Evolutionary conservation across 2,113 vertebrate species (phyloP), one percentile per base, ranked within the genome.

Genomic region (Glaucidium brasilianum): DNA sequence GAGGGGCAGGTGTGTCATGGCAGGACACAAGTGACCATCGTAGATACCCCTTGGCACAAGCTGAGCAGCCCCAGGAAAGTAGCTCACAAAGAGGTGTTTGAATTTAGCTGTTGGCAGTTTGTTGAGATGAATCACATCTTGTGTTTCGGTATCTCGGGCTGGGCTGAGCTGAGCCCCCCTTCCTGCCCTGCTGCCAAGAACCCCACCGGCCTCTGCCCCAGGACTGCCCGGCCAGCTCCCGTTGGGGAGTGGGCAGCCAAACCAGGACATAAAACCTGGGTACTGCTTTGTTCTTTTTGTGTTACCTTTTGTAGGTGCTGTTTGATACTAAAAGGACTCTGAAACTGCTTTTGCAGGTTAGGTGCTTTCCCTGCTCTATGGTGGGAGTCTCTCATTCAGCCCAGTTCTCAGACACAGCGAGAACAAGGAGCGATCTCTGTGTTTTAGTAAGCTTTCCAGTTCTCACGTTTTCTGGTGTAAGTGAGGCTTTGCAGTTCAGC

Each of bases 331-430:
- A 26, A 63, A 45, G 55, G 60, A 4, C 56, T 59, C 77, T 0
- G 34, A 85, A 96, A 94, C 59, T 6, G 7, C 45, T 56, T 41
- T 13, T 49, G 50, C 45, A 59, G 16, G 0, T 90, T 50, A 41
- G 94, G 94, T 86, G 92, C 79, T 95, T 90, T 73, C 94, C 82
- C 91, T 80, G 67, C 55, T 47, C 67, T 14, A 34, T 15, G 92
- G 21, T 83, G 75, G 90, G 92, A 95, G 82, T 74, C 79, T 56
- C 29, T 91, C 32, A 29, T 59, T 39, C 75, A 67, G 63, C 50
- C 63, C 2, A 0, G 53, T 58, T 94, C 88, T 77, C 88, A 88
- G 85, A 8, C 49, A 13, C 4, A 4, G 85, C 37, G n/a, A 83
- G 95, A 88, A 66, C 71, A 39, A 77, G 83, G 37, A 30, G 67